Evolutionary conservation across 2,888 invertebrate species (phyloP), one percentile per base, ranked within the genome.

Genomic region (Eumacrocentrus americanus): DNA sequence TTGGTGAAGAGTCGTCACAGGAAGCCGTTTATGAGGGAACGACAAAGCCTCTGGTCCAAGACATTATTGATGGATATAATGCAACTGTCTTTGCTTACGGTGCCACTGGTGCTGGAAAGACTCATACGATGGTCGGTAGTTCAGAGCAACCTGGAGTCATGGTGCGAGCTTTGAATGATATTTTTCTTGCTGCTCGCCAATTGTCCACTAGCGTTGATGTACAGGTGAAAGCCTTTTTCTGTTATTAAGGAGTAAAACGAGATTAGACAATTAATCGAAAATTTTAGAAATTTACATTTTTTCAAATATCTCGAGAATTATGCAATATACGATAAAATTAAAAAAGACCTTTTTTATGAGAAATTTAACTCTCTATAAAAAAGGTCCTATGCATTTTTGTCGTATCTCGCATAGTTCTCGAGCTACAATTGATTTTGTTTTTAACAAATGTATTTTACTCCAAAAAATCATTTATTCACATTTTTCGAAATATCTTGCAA

Each of bases 61-160:
- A 92, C 73, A 92, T 98, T 0, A 83, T 97, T 23, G 86, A 66
- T 61, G 98, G 98, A 0, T 94, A 91, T 77, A 96, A 96, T 73
- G 97, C 94, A 0, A 96, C 97, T 0, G 95, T 98, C 22, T 98
- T 98, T 81, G 97, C 98, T 0, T 98, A 95, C 77, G 95, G 95
- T 3, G 91, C 95, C 3, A 95, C 95, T 35, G 94, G 94, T 1
- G 91, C 94, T 2, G 95, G 95, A 25, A 95, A 95, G 82, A 95
- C 95, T 0, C 89, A 93, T 81, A 95, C 95, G 6, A 95, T 95
- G 95, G 87, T 91, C 47, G 91, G 91, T 0, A 82, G 85, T 79
- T 72, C 83, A 12, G 72, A 81, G 73, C 84, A 88, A 65, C 92
- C 92, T 0, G 95, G 95, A 2, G 90, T 94, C 62, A 95, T 95